Percentiles rank a stretch among this genome's conserved stretches.
Evolutionary conservation across 1,140 invertebrate genomes (phyloP).

Genomic region (Solenopsis fugax): DNA sequence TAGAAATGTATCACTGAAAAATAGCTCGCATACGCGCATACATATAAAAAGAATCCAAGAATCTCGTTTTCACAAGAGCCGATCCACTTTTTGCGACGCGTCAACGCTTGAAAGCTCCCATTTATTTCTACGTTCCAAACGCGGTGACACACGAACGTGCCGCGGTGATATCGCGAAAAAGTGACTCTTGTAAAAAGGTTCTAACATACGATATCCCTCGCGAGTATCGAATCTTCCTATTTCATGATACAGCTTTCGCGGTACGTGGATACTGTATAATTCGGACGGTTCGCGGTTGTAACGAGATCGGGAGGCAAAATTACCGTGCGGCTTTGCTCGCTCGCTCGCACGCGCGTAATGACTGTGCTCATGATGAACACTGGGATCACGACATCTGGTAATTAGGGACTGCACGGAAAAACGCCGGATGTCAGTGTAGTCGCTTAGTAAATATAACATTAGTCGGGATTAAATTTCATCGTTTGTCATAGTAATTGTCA

Average conservation of each 20-base stretch:
- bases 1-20: conserved; percentile 12
- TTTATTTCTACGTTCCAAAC: conserved; percentile 42
- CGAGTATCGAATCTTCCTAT: conserved; percentile 14
- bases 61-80: conserved; percentile 44
- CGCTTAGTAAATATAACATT: conserved; percentile 44
- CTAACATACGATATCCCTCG: not conserved
- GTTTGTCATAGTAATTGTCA: conserved; percentile 37
- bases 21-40: not conserved
- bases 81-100: conserved; percentile 18
- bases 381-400: conserved; percentile 53
- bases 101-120: conserved; percentile 23
- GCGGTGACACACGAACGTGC: not conserved
- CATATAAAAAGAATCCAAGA: conserved; percentile 28
- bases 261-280: not conserved
- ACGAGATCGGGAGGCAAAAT: conserved; percentile 24
- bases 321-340: not conserved
- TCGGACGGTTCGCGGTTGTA: not conserved
- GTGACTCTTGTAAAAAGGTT: conserved; percentile 19
- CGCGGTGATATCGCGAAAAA: not conserved
- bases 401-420: conserved; percentile 52
- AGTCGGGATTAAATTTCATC: conserved; percentile 40
- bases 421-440: conserved; percentile 24
- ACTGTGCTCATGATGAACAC: conserved; percentile 38
- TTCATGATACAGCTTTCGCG: not conserved
- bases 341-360: conserved; percentile 28